A percentile compares a stretch with the other conserved stretches of the same genome.
Conservation (phyloP, 2,797 vertebrate species). For the Martes flavigula region DNA sequence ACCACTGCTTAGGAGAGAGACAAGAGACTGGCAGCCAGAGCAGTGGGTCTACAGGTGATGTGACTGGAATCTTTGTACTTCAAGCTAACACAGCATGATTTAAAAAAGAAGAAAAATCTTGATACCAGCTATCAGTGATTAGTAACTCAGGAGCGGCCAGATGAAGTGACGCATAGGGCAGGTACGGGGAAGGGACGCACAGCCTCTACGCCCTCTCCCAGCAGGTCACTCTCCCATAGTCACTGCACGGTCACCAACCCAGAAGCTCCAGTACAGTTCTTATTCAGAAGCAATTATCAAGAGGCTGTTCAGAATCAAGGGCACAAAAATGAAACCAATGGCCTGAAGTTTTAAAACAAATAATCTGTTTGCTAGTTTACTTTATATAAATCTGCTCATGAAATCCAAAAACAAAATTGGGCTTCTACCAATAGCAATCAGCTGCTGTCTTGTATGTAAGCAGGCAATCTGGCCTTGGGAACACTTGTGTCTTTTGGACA, state of each 20-base stretch:
- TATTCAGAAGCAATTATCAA: neutral
- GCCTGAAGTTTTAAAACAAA: neutral
- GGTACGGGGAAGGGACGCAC: rapidly evolving
- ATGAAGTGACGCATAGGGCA: rapidly evolving
- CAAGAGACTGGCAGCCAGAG: neutral
- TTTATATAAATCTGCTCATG: neutral
- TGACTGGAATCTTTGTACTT: neutral
- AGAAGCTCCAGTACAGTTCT: neutral
- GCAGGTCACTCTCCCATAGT: neutral
- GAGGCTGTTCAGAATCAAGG: neutral
- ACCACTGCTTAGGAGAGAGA: neutral
- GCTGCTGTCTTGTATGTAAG: neutral
- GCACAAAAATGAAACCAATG: neutral
- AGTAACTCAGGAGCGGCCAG: neutral
- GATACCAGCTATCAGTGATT: neutral
- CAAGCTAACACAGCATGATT: neutral
- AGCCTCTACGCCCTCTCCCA: neutral
- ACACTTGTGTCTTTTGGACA: neutral
- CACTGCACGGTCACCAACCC: neutral
- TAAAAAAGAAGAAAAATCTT: neutral
- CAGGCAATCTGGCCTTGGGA: neutral
- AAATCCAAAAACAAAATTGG: neutral
- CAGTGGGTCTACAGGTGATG: neutral
- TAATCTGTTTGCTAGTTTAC: neutral
- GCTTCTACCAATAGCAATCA: neutral